Percentiles rank a stretch among this genome's conserved stretches.
Evolutionary conservation across 2,888 invertebrate species (phyloP).

Genomic region (Pammene aurita): DNA sequence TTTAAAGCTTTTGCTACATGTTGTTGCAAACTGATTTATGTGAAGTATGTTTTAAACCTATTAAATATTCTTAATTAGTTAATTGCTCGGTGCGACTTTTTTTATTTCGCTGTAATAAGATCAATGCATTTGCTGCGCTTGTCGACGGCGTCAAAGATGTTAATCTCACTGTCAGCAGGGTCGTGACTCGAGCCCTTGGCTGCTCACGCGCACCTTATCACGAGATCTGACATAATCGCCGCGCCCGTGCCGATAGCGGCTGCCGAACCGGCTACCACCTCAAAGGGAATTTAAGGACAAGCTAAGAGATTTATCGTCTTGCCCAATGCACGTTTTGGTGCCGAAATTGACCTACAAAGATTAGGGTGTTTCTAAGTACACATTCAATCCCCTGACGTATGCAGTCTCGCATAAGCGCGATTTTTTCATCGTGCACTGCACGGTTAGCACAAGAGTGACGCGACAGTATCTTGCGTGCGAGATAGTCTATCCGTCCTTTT

Average conservation of each 20-base stretch:
- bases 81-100: background rate
- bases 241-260: constrained; percentile 31
- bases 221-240: constrained; percentile 40
- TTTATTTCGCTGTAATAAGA: background rate
- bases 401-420: too few species aligned
- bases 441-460: too few species aligned
- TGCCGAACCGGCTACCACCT: constrained; percentile 23
- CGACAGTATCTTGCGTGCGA: too few species aligned
- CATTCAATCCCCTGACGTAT: too few species aligned
- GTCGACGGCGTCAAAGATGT: constrained; percentile 21
- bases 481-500: too few species aligned
- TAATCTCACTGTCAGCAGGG: constrained; percentile 27
- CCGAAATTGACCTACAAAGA: background rate
- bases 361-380: background rate
- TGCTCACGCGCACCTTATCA: constrained; percentile 37
- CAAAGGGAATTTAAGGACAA: constrained; percentile 15
- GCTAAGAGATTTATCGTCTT: constrained; percentile 2
- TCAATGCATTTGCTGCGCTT: background rate
- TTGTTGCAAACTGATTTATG: too few species aligned
- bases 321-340: background rate
- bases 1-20: too few species aligned
- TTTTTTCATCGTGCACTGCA: too few species aligned
- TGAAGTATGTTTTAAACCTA: too few species aligned
- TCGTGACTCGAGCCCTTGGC: constrained; percentile 35
- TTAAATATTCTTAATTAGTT: background rate